Conservation (phyloP, 2,888 invertebrate genomes). For the Acheta domesticus region DNA sequence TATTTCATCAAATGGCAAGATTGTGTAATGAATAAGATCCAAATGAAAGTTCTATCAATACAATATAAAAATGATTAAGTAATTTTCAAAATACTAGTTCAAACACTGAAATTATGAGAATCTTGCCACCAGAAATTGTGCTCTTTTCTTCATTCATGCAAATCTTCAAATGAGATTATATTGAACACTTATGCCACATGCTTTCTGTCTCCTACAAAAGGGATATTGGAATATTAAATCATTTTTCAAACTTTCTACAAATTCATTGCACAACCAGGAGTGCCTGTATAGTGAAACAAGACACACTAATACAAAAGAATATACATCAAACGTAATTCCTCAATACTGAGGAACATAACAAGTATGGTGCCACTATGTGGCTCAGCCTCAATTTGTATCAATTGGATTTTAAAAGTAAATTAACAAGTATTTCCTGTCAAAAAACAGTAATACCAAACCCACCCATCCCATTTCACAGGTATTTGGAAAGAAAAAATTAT, state of each 20-base stretch:
- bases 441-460: neutral
- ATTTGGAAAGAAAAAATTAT: slow-evolving; percentile 5
- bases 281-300: no score
- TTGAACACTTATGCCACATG: neutral
- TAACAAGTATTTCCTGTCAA: neutral
- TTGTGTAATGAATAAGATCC: no score
- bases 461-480: neutral
- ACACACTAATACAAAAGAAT: neutral
- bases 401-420: neutral
- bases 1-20: no score
- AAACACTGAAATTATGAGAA: no score
- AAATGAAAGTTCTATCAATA: no score
- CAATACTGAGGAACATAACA: neutral
- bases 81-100: no score
- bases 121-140: neutral
- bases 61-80: no score
- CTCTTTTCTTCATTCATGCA: neutral
- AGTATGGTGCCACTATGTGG: slow-evolving; percentile 2
- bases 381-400: slow-evolving; percentile 7
- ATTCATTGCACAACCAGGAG: no score
- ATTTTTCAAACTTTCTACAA: no score
- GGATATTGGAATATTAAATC: no score
- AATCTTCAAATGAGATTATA: no score
- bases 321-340: neutral
- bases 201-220: neutral